Evolutionary conservation across 2,888 invertebrate species (phyloP).

Genomic region (Erynnis tages): DNA sequence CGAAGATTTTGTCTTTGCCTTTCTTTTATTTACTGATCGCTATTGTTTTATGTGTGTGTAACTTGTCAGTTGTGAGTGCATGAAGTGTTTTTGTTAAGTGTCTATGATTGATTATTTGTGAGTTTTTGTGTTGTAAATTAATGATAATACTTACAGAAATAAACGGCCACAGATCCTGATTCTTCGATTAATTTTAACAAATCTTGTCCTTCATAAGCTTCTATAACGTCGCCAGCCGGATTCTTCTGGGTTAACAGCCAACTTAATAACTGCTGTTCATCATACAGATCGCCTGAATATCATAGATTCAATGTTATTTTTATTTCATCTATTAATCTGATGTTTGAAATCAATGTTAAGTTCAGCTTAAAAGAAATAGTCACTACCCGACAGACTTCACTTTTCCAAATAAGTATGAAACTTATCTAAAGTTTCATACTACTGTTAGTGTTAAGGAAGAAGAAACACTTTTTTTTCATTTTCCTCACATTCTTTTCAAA

Average conservation of each 20-base stretch:
- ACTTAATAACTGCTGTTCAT: conserved; percentile 92
- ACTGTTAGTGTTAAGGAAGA: no score
- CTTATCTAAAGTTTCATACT: no score
- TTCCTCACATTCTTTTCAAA: no score
- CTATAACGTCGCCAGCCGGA: conserved; percentile 94
- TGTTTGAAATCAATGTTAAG: no score
- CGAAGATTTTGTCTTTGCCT: no score
- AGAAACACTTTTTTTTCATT: no score
- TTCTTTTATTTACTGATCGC: no score
- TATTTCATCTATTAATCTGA: no score
- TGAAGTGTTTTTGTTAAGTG: not conserved
- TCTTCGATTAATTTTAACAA: conserved; percentile 88
- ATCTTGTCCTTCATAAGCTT: conserved; percentile 91
- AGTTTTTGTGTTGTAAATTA: not conserved
- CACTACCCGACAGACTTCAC: not conserved
- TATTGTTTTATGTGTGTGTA: no score
- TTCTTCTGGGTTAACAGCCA: conserved; percentile 96
- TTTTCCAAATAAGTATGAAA: no score
- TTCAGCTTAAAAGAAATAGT: no score
- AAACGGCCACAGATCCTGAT: conserved; percentile 92
- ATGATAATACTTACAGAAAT: conserved; percentile 90
- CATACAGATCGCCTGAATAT: conserved; percentile 88
- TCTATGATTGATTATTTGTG: not conserved
- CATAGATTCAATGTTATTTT: not conserved
- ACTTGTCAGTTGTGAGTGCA: no score